Percentiles rank a stretch among this genome's conserved stretches.
Conservation (phyloP, 2,113 vertebrate genomes). For the Scophthalmus maximus region DNA sequence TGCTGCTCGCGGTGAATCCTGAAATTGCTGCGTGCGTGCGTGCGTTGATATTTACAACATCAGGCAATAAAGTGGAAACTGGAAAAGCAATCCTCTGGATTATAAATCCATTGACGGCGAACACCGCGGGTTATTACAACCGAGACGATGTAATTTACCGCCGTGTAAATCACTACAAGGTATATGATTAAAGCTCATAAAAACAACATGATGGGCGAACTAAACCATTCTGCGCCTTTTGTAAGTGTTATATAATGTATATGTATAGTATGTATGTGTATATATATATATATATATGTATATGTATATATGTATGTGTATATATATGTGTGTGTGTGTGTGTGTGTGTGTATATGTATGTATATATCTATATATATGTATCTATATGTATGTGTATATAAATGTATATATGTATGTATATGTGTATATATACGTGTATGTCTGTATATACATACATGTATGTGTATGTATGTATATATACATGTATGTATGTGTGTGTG, state of each 20-base stretch:
- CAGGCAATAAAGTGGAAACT: conserved; percentile 5
- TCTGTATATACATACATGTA: too few species aligned
- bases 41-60: too few species aligned
- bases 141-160: conserved; percentile 46
- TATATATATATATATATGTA: not conserved
- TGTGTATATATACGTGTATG: too few species aligned
- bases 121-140: conserved; percentile 58
- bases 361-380: not conserved
- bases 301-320: too few species aligned
- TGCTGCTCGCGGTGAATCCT: too few species aligned
- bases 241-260: conserved; percentile 27
- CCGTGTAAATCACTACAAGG: conserved; percentile 20
- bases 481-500: not conserved
- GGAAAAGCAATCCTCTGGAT: conserved; percentile 29
- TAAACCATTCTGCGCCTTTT: too few species aligned
- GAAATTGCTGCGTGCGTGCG: not conserved
- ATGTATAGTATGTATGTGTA: not conserved
- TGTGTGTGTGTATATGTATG: not conserved
- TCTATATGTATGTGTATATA: conserved; percentile 37
- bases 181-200: conserved; percentile 46
- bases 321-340: too few species aligned
- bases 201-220: conserved; percentile 20
- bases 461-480: conserved; percentile 27
- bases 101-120: conserved; percentile 41
- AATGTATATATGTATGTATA: not conserved